These are phyloP conservation scores for Drosophila helvetica DNA, from an alignment of 2,888 invertebrate genomes.

Conservation along the genomic window DNA sequence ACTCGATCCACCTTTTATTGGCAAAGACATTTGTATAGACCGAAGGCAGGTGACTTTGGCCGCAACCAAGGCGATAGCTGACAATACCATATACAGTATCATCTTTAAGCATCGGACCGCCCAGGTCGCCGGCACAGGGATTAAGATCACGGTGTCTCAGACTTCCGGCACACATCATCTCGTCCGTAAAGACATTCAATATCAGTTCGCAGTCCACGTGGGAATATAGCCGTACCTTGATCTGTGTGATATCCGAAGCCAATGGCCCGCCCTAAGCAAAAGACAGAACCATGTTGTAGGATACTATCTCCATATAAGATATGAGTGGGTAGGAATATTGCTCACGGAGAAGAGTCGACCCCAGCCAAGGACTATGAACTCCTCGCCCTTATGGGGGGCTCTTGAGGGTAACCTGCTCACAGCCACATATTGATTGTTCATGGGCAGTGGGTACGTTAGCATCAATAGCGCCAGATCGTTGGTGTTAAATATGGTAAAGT, in stretches of 20 bases:
- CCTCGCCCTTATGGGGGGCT: neutral
- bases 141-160: neutral
- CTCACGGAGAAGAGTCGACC: constrained; percentile 45
- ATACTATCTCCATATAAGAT: neutral
- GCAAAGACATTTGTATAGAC: constrained; percentile 49
- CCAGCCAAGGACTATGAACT: constrained; percentile 53
- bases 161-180: constrained; percentile 50
- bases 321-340: neutral
- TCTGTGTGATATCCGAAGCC: constrained; percentile 7
- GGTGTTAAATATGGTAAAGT: constrained; percentile 30
- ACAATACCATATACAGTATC: constrained; percentile 43
- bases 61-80: constrained; percentile 37
- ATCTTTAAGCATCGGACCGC: constrained; percentile 34
- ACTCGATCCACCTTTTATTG: constrained; percentile 40
- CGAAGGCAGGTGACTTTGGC: constrained; percentile 6
- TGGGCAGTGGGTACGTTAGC: constrained; percentile 15
- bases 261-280: constrained; percentile 41
- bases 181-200: constrained; percentile 13
- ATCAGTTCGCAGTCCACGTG: neutral
- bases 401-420: constrained; percentile 27
- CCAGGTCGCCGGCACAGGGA: constrained; percentile 54
- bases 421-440: neutral
- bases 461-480: constrained; percentile 42
- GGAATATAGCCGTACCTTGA: constrained; percentile 20
- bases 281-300: neutral